Conservation (phyloP, 2,113 vertebrate species). For the Gymnarchus niloticus region DNA sequence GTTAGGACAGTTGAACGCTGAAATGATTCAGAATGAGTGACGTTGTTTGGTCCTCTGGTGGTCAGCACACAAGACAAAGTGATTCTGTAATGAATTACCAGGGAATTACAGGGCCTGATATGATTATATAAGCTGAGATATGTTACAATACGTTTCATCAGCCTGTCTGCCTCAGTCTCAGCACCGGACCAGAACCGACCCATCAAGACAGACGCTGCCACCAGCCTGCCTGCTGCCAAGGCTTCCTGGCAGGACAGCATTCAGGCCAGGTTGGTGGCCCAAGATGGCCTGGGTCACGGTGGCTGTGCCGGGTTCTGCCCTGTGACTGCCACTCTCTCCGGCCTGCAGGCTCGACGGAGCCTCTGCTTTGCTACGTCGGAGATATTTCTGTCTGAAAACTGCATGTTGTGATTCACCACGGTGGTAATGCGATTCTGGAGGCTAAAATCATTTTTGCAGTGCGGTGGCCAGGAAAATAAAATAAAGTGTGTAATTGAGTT, state of each 20-base stretch:
- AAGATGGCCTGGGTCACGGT: too few species aligned
- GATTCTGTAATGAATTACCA: conserved; percentile 15
- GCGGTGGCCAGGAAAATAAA: conserved; percentile 17
- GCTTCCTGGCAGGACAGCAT: neutral
- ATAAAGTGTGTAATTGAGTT: conserved; percentile 22
- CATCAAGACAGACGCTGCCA: neutral
- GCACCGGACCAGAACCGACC: neutral
- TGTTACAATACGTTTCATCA: conserved; percentile 14
- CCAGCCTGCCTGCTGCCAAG: neutral
- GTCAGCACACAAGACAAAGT: neutral
- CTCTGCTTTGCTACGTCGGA: neutral
- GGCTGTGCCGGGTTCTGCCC: neutral
- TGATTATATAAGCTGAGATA: conserved; percentile 7
- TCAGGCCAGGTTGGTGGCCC: neutral
- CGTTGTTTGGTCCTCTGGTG: neutral
- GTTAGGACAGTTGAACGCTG: neutral
- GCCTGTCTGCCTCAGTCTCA: neutral
- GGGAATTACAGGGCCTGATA: neutral
- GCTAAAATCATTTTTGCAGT: conserved; percentile 11
- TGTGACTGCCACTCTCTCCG: neutral
- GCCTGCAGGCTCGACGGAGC: neutral
- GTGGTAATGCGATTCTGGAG: conserved; percentile 8
- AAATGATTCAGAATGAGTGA: neutral
- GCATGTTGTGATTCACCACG: conserved; percentile 2
- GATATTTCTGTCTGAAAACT: neutral